Conservation (phyloP, 2,113 vertebrate genomes). For the Boleophthalmus pectinirostris region DNA sequence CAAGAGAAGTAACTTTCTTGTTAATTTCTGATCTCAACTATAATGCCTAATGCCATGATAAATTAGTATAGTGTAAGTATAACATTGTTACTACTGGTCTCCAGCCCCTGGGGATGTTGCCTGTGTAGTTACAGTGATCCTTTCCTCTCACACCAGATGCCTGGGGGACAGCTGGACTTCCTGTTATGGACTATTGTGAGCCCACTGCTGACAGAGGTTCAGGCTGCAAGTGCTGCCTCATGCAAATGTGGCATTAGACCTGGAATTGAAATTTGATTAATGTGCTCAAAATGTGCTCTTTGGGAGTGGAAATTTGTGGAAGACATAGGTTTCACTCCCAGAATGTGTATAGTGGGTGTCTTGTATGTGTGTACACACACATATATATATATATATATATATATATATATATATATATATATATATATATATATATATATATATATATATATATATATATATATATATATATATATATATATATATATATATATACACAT, state of each 20-base stretch:
- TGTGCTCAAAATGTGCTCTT: background rate
- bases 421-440: too few species aligned
- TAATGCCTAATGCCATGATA: too few species aligned
- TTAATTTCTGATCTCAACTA: background rate
- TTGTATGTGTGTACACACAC: too few species aligned
- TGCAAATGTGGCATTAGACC: conserved; percentile 5
- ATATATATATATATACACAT: too few species aligned
- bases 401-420: too few species aligned
- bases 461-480: too few species aligned
- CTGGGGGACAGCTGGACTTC: conserved; percentile 2
- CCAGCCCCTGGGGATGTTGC: background rate
- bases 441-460: too few species aligned
- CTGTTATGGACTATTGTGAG: background rate
- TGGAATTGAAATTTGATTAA: background rate
- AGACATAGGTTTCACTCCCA: background rate
- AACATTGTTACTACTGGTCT: background rate
- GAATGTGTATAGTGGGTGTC: background rate
- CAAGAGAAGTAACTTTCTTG: too few species aligned
- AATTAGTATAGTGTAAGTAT: too few species aligned
- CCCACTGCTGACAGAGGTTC: background rate
- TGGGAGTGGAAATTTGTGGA: background rate
- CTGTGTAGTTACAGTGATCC: background rate
- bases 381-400: too few species aligned
- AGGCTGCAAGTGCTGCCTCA: background rate
- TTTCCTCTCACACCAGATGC: background rate